Percentiles rank a stretch among this genome's conserved stretches.
Evolutionary conservation across 2,797 vertebrate genomes (phyloP).

Genomic region (Pristis pectinata): DNA sequence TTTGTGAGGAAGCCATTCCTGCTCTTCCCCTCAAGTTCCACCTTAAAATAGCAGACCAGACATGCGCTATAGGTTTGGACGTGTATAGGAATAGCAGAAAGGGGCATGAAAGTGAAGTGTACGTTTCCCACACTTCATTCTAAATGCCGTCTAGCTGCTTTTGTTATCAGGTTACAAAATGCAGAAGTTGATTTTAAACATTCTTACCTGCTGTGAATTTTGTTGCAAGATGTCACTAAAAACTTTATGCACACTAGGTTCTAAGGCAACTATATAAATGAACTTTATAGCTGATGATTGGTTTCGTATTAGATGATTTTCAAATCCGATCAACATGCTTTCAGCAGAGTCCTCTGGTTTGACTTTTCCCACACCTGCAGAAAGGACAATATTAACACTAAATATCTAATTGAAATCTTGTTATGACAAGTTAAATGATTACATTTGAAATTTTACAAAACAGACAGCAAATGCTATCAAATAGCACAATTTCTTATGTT

Average conservation of each 20-base stretch:
- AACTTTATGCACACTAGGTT: constrained; percentile 42
- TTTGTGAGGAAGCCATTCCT: neutral
- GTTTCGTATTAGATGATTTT: constrained; percentile 45
- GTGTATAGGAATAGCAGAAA: neutral
- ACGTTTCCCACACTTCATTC: neutral
- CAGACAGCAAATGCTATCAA: too few relatives aligned
- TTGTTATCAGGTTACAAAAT: neutral
- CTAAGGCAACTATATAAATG: constrained; percentile 47
- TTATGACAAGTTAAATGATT: too few relatives aligned
- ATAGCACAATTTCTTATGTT: too few relatives aligned
- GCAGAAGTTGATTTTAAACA: neutral
- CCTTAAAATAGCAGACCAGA: neutral
- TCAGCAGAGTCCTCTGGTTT: constrained; percentile 39
- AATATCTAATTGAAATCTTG: too few relatives aligned
- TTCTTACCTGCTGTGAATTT: neutral
- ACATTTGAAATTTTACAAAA: too few relatives aligned
- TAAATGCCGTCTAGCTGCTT: neutral
- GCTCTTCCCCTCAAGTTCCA: neutral
- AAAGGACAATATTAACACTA: neutral
- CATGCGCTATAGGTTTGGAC: neutral
- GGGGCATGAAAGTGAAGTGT: neutral
- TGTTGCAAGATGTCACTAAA: constrained; percentile 40
- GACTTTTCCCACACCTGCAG: constrained; percentile 48
- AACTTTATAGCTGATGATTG: constrained; percentile 45
- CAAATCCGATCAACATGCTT: constrained; percentile 48